These are phyloP conservation scores for Monodelphis domestica DNA, from an alignment of 2,797 vertebrate species.

Conservation along the genomic window DNA sequence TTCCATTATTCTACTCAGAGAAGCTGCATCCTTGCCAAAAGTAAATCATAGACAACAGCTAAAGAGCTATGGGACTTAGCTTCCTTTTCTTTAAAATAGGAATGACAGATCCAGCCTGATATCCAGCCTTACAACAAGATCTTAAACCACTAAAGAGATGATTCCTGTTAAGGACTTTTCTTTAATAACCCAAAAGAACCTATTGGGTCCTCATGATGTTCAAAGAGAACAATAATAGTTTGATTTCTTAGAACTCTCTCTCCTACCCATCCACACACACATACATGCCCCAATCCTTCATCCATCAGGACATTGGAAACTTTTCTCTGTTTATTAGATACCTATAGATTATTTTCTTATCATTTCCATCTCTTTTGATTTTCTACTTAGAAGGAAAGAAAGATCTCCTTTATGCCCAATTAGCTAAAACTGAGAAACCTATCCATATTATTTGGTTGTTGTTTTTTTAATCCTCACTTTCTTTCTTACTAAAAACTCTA, in stretches of 20 bases:
- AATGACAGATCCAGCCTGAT: neutral
- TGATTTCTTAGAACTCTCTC: neutral
- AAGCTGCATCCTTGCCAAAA: neutral
- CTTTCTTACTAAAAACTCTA: no score
- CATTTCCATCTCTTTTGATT: slow-evolving; percentile 35
- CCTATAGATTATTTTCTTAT: slow-evolving; percentile 59
- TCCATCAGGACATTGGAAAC: slow-evolving; percentile 2
- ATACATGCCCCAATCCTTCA: neutral
- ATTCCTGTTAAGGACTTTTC: neutral
- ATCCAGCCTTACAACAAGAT: no score
- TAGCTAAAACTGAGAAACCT: slow-evolving; percentile 29
- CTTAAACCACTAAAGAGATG: neutral
- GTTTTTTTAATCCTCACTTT: no score
- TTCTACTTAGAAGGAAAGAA: no score
- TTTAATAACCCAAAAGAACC: neutral
- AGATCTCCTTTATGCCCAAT: slow-evolving; percentile 42
- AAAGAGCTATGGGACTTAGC: neutral
- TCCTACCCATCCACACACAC: neutral
- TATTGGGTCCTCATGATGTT: neutral
- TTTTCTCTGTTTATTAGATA: slow-evolving; percentile 59
- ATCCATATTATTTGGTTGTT: no score
- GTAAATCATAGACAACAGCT: neutral
- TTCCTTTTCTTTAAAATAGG: neutral
- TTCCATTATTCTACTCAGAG: neutral
- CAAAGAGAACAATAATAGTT: neutral